Conservation (phyloP, 2,888 invertebrate genomes). For the Parnassius orleans region DNA sequence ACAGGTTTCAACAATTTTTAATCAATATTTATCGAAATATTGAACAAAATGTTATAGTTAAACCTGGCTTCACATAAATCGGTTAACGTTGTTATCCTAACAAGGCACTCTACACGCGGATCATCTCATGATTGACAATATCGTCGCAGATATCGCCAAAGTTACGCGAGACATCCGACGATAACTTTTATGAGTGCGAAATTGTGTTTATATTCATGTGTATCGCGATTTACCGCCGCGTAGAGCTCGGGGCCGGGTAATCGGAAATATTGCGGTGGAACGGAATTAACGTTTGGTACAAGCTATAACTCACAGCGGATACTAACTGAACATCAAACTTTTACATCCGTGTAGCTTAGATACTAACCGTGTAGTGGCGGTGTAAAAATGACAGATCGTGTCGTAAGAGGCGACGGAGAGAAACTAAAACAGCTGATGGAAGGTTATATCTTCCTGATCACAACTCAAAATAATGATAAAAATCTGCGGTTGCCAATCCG, state of each 20-base stretch:
- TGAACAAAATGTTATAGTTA: constrained; percentile 10
- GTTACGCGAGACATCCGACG: constrained; percentile 46
- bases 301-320: neutral
- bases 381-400: no score
- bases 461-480: no score
- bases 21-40: no score
- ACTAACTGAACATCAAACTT: no score
- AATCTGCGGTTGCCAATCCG: no score
- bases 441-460: no score
- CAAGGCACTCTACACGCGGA: constrained; percentile 29
- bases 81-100: constrained; percentile 31
- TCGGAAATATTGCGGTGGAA: constrained; percentile 72
- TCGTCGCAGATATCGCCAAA: constrained; percentile 32
- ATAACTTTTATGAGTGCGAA: constrained; percentile 78
- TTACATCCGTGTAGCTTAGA: no score
- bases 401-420: no score
- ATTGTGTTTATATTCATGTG: constrained; percentile 74
- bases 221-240: constrained; percentile 65
- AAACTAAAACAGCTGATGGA: no score
- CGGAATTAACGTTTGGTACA: constrained; percentile 48
- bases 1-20: no score
- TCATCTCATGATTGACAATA: constrained; percentile 50
- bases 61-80: constrained; percentile 15
- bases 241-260: constrained; percentile 47
- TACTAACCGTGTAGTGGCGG: no score